Conservation (phyloP, 2,113 vertebrate genomes). For the Sinocyclocheilus grahami region DNA sequence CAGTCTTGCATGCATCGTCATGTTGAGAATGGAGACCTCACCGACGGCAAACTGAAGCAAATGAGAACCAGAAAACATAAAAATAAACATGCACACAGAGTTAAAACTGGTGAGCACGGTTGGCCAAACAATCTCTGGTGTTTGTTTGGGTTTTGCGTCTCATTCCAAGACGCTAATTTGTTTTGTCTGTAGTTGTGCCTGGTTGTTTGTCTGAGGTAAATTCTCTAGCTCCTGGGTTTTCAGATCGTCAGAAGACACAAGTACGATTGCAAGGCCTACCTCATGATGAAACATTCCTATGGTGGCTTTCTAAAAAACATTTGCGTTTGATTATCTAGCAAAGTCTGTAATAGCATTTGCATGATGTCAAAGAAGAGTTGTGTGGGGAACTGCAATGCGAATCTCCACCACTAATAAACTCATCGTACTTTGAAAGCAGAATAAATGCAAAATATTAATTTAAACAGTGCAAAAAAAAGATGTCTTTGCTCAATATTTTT, state of each 20-base stretch:
- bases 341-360: constrained; percentile 19
- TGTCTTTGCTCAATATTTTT: not conserved
- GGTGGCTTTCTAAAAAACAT: constrained; percentile 34
- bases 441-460: not conserved
- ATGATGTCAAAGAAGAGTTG: not conserved
- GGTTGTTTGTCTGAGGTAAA: constrained; percentile 71
- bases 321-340: constrained; percentile 27
- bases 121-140: constrained; percentile 63
- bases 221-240: constrained; percentile 57
- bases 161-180: constrained; percentile 72
- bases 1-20: constrained; percentile 53
- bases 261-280: constrained; percentile 33
- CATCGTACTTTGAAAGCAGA: not conserved
- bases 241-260: constrained; percentile 52
- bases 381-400: not conserved
- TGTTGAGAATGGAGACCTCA: constrained; percentile 74
- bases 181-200: constrained; percentile 73
- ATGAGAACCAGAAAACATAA: constrained; percentile 75
- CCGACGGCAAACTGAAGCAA: constrained; percentile 72
- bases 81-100: constrained; percentile 51
- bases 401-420: not conserved
- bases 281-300: constrained; percentile 38
- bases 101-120: constrained; percentile 59
- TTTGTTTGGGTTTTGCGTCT: constrained; percentile 68
- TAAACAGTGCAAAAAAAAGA: not conserved